Percentiles rank a stretch among this genome's conserved stretches.
phyloP scores from a whole-genome alignment of 2,888 invertebrate species.

The Macrostomum cliftonense region DNA sequence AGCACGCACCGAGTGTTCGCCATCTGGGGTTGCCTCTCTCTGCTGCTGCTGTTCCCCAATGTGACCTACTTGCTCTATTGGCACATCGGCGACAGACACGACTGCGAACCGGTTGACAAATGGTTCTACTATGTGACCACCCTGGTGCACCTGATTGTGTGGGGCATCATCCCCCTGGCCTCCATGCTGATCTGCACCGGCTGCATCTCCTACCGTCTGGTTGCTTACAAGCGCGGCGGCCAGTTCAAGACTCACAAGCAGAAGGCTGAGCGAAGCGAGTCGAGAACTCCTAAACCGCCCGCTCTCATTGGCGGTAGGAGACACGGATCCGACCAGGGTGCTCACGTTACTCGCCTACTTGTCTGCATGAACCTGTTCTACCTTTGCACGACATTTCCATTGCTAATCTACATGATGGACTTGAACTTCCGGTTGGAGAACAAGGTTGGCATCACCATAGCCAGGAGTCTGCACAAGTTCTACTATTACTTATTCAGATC shows the following conservation, averaged over 20 bases:
- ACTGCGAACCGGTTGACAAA: slow-evolving; percentile 8
- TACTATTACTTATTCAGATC: slow-evolving; percentile 11
- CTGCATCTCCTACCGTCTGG: background rate
- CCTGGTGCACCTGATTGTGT: slow-evolving; percentile 6
- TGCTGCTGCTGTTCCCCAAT: slow-evolving; percentile 4
- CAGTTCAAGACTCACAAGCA: too few relatives aligned
- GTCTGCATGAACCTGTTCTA: slow-evolving; percentile 9
- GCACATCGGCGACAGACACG: background rate
- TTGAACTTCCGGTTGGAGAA: slow-evolving; percentile 8
- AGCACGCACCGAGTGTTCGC: slow-evolving; percentile 1
- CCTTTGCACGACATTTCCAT: slow-evolving; percentile 11
- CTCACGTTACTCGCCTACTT: slow-evolving; percentile 8
- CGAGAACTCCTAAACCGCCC: too few relatives aligned
- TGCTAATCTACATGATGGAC: slow-evolving; percentile 11
- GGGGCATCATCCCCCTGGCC: slow-evolving; percentile 7
- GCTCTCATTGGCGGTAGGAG: background rate
- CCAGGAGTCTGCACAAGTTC: slow-evolving; percentile 7
- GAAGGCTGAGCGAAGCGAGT: too few relatives aligned
- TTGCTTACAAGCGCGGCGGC: too few relatives aligned
- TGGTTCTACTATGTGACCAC: slow-evolving; percentile 6
- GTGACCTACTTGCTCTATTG: slow-evolving; percentile 7
- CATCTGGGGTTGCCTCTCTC: slow-evolving; percentile 3
- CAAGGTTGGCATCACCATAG: slow-evolving; percentile 1
- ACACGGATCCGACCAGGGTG: slow-evolving; percentile 10
- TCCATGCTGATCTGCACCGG: slow-evolving; percentile 8